A percentile compares a stretch with the other conserved stretches of the same genome.
Evolutionary conservation across 2,797 vertebrate species (phyloP).

Genomic region (Alosa sapidissima): DNA sequence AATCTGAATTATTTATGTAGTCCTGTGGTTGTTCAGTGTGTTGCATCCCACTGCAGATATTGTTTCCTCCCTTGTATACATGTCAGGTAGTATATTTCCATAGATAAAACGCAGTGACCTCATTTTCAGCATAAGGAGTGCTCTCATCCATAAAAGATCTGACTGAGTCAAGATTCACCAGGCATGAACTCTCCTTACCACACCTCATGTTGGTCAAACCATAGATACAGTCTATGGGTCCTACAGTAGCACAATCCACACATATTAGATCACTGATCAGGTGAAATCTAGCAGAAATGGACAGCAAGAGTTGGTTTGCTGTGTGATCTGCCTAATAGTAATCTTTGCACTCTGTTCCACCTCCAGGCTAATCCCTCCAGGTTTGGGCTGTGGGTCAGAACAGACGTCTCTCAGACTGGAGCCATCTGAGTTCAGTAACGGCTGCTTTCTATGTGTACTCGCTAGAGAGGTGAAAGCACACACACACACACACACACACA

Average conservation of each 20-base stretch:
- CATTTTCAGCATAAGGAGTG: not conserved
- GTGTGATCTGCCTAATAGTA: not conserved
- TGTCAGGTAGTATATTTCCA: not conserved
- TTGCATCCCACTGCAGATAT: not conserved
- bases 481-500: slow-evolving; percentile 8
- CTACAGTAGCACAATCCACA: not conserved
- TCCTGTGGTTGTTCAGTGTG: not conserved
- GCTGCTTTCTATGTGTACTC: slow-evolving; percentile 87
- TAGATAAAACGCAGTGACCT: not conserved
- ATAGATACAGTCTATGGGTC: too few relatives aligned
- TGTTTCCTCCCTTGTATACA: not conserved
- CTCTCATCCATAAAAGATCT: not conserved
- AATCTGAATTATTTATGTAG: slow-evolving; percentile 4
- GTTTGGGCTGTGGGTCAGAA: slow-evolving; percentile 48
- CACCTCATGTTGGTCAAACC: not conserved
- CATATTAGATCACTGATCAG: not conserved
- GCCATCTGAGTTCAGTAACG: slow-evolving; percentile 79
- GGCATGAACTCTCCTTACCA: not conserved
- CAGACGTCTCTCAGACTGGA: slow-evolving; percentile 79
- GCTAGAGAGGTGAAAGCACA: slow-evolving; percentile 78
- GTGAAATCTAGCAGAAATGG: not conserved
- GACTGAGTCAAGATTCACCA: not conserved
- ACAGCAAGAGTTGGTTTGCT: not conserved
- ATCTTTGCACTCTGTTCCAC: not conserved
- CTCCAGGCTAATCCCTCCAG: slow-evolving; percentile 65